Conservation (phyloP, 2,113 vertebrate species). For the Myiopsitta monachus region DNA sequence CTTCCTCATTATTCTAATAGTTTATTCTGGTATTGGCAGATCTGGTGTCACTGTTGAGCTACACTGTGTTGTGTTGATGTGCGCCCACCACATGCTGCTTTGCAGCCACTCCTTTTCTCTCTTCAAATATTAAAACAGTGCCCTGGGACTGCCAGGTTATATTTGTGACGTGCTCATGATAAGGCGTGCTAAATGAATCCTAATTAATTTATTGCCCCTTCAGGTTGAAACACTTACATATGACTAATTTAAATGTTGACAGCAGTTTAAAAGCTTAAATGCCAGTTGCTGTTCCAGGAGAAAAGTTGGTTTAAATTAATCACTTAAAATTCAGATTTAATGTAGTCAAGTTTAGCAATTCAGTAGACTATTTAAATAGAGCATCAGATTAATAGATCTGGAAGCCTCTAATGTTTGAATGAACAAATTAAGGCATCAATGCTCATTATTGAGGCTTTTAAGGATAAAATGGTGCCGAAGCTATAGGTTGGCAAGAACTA, state of each 20-base stretch:
- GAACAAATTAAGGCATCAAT: conserved; percentile 64
- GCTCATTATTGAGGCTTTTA: conserved; percentile 68
- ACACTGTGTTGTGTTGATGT: conserved; percentile 70
- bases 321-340: conserved; percentile 62
- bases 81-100: conserved; percentile 65
- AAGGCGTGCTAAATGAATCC: conserved; percentile 64
- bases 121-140: conserved; percentile 76
- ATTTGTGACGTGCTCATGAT: conserved; percentile 60
- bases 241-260: conserved; percentile 66
- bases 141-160: conserved; percentile 58
- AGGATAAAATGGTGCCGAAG: conserved; percentile 54
- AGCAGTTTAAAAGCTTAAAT: conserved; percentile 41
- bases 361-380: conserved; percentile 44
- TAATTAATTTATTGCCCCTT: conserved; percentile 77
- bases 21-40: conserved; percentile 72
- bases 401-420: conserved; percentile 48
- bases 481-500: conserved; percentile 17
- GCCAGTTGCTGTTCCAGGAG: conserved; percentile 19
- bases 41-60: conserved; percentile 75
- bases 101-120: conserved; percentile 24
- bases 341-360: conserved; percentile 53
- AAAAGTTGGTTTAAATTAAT: conserved; percentile 52
- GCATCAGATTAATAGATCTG: conserved; percentile 61
- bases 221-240: conserved; percentile 51
- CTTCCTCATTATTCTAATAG: conserved; percentile 70